Percentiles rank a stretch among this genome's conserved stretches.
Evolutionary conservation across 2,797 vertebrate species (phyloP).

Genomic region (Eptatretus atami): DNA sequence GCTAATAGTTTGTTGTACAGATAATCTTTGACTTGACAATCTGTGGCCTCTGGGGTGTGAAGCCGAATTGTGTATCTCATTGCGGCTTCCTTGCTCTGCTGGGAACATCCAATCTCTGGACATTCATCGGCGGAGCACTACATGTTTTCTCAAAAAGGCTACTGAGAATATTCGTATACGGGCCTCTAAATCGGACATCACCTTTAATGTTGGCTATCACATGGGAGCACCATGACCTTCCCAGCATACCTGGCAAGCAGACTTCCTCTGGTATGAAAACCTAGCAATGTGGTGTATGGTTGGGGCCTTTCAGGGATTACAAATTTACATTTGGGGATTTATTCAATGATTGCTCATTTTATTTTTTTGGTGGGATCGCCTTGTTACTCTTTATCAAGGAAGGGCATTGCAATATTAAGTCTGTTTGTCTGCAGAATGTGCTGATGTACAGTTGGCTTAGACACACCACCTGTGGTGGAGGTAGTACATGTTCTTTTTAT

Average conservation of each 20-base stretch:
- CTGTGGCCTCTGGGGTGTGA: slow-evolving; percentile 42
- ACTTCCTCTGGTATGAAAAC: slow-evolving; percentile 37
- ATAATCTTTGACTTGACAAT: slow-evolving; percentile 24
- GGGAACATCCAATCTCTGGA: slow-evolving; percentile 79
- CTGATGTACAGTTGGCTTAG: no score
- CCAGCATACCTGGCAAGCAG: slow-evolving; percentile 71
- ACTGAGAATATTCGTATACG: slow-evolving; percentile 95
- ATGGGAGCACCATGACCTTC: slow-evolving; percentile 95
- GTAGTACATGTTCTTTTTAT: no score
- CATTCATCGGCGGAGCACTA: slow-evolving; percentile 98
- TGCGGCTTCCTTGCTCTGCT: slow-evolving; percentile 45
- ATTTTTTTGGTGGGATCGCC: no score
- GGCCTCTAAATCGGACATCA: slow-evolving; percentile 55
- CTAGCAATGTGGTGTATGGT: no score
- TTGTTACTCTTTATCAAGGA: no score
- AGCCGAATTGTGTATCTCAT: slow-evolving; percentile 55
- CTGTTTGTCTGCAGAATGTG: no score
- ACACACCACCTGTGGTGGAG: no score
- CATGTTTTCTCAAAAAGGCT: slow-evolving; percentile 68
- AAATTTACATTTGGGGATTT: no score
- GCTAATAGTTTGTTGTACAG: slow-evolving; percentile 35
- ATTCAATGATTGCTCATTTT: no score
- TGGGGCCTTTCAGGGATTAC: no score
- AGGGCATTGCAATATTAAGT: no score
- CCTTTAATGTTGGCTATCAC: slow-evolving; percentile 91